A percentile compares a stretch with the other conserved stretches of the same genome.
phyloP scores from a whole-genome alignment of 2,888 invertebrate genomes.

The Smittia aterrima region DNA sequence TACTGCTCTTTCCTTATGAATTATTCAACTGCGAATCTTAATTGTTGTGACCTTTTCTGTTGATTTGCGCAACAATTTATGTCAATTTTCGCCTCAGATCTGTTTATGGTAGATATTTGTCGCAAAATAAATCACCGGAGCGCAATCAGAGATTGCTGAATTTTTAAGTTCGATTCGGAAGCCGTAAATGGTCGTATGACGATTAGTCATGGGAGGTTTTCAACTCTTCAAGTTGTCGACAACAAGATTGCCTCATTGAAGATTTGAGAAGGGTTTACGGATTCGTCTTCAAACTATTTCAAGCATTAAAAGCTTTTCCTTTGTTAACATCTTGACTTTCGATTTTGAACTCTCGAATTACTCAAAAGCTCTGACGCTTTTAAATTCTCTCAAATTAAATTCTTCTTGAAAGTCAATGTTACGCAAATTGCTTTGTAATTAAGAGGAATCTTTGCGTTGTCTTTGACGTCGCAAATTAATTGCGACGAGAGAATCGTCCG shows the following conservation, averaged over 20 bases:
- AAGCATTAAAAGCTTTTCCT: neutral
- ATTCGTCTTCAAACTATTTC: neutral
- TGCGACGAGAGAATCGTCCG: neutral
- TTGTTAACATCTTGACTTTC: neutral
- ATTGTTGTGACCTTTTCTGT: constrained; percentile 35
- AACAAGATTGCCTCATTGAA: neutral
- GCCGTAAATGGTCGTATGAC: neutral
- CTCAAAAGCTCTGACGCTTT: neutral
- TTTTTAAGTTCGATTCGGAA: neutral
- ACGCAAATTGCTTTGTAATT: neutral
- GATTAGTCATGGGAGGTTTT: neutral
- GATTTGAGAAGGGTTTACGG: neutral
- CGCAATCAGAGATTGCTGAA: neutral
- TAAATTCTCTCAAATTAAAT: neutral
- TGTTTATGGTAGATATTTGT: neutral
- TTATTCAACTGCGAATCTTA: constrained; percentile 17
- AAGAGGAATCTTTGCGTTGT: neutral
- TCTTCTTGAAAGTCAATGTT: neutral
- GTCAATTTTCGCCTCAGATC: neutral
- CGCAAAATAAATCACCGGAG: neutral
- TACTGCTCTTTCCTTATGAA: neutral
- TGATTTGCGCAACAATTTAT: constrained; percentile 8
- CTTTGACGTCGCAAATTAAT: neutral
- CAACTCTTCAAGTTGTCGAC: neutral
- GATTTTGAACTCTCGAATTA: neutral